Conservation (phyloP, 2,113 vertebrate species). For the Trematomus loennbergii region DNA sequence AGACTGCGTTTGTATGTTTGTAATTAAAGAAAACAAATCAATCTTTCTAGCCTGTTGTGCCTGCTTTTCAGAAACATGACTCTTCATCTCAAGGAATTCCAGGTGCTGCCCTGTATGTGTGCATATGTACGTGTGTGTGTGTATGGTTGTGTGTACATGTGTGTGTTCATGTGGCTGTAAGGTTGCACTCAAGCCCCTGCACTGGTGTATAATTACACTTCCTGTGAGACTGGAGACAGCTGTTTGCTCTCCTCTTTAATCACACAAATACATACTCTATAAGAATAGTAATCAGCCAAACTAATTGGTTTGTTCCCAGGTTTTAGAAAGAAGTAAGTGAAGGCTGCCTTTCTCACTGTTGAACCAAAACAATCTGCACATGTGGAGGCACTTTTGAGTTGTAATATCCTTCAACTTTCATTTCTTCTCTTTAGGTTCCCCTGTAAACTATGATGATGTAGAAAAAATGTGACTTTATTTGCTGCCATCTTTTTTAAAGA, state of each 20-base stretch:
- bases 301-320: conserved; percentile 38
- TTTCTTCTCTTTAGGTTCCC: neutral
- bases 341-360: neutral
- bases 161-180: conserved; percentile 18
- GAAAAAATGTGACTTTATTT: neutral
- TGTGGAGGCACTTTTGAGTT: neutral
- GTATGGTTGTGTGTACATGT: conserved; percentile 10
- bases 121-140: conserved; percentile 20
- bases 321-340: conserved; percentile 24
- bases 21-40: conserved; percentile 28
- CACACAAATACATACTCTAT: conserved; percentile 39
- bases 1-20: too few species aligned
- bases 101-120: conserved; percentile 42
- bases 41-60: conserved; percentile 13
- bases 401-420: neutral
- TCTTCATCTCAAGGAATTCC: conserved; percentile 42
- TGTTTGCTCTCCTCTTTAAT: conserved; percentile 74
- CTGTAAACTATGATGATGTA: neutral
- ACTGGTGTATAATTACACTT: conserved; percentile 74
- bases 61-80: conserved; percentile 38
- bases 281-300: conserved; percentile 49
- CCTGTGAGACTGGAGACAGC: conserved; percentile 69
- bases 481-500: neutral
- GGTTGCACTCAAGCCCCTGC: conserved; percentile 32
- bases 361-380: neutral